Evolutionary conservation across 2,888 invertebrate genomes (phyloP), one percentile per base, ranked within the genome.

Genomic region (Cryptosula pallasiana): DNA sequence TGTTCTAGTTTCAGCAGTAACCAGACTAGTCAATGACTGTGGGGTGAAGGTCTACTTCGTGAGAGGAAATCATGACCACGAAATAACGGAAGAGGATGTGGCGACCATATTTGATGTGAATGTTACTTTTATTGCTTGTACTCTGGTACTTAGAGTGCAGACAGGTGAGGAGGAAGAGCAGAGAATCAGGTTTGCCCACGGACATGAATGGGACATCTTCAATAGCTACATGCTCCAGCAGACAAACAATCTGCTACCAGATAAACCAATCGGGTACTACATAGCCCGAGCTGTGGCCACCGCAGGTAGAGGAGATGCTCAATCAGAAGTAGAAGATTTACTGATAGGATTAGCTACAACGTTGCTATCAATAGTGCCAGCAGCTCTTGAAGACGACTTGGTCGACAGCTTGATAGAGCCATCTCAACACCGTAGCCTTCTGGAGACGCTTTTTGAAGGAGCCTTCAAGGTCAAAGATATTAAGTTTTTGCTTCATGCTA

Each of bases 181-280:
- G 3, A 20, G 63, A 63, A 32, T 63, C 5, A 27, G 63, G n/a
- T 32, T 63, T 9, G 63, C 63, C 9, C 63, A 63, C n/a, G 63
- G 63, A 13, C 63, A 63, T 63, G 63, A 63, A n/a, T 63, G 63
- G 63, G 63, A 63, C 32, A 27, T 63, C 1, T 63, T 63, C 63
- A 63, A 63, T 32, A 63, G 63, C 63, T 63, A 63, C 63, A 63
- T 63, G 63, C 32, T 63, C 5, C 63, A 63, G 29, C 9, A 32
- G 3, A 13, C 27, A 16, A 63, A 63, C 5, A 63, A 63, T 9
- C 63, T 63, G 13, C 13, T 63, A 32, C 34, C 63, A 2, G 13
- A 63, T 63, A 27, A n/a, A n/a, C 63, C 63, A 13, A 63, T 63
- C 9, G 63, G 63, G 2, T 63, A 63, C 32, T 63, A 63, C 63